Base-by-base conservation (phyloP, 2,113 vertebrate species). In the Siniperca chuatsi region DNA sequence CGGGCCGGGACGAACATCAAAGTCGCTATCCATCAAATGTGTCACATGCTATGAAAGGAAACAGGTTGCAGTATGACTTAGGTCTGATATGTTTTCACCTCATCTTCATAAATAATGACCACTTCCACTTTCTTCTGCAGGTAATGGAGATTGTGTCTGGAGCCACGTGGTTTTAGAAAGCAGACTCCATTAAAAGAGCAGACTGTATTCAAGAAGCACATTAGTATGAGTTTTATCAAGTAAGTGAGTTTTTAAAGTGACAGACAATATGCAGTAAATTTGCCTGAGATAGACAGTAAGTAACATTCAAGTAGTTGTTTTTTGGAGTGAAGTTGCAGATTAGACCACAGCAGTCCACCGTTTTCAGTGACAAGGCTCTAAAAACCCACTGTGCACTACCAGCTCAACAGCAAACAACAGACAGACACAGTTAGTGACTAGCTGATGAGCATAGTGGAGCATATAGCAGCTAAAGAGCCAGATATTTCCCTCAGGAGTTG, bases 21-120 rank as follows among this genome's bases (percentile, higher is more conserved):
- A 92, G 94, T 90, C 79, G 9, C 57, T n/a, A 89, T 90, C 89
- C 84, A 84, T 94, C 92, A 93, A 90, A 88, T 61, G 57, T 75
- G 92, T 89, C 89, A 89, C 84, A 60, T 40, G 68, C 78, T 78
- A 88, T 87, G 91, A 93, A 86, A 92, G 88, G 52, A 78, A 91
- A 88, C 91, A 89, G 89, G 88, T 84, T 86, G 92, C 78, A 67
- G 82, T 66, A n/a, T 20, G 85, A 83, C 81, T 73, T 21, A 23
- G 84, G 85, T 84, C 84, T 88, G 85, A 82, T 81, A 74, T 88
- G 87, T 87, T 90, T 89, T 82, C 82, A 90, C 81, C 88, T 81
- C 70, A 23, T 64, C 78, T 57, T 40, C 79, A 80, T 79, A 35
- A 82, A 72, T 88, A 85, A 82, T 29, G 73, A 76, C 57, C 61